Evolutionary conservation across 1,140 invertebrate species (phyloP).

Genomic region (Drosophila navojoa): DNA sequence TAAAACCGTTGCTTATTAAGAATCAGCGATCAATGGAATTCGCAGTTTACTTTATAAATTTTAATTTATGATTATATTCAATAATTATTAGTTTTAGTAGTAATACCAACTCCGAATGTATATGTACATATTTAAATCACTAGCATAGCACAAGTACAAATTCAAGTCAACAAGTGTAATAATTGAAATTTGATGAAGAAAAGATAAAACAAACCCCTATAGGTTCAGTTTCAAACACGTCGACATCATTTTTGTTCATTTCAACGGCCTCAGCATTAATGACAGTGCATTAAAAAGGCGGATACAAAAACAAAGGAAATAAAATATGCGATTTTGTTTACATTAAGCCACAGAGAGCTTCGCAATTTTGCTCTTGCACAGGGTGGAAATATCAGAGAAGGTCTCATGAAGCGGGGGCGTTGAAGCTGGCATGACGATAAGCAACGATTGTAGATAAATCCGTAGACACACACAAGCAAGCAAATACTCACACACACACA

Average conservation of each 20-base stretch:
- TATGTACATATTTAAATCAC: neutral
- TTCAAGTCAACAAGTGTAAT: conserved; percentile 42
- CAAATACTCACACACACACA: too few species aligned
- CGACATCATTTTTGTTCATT: neutral
- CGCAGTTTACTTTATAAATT: neutral
- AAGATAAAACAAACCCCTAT: neutral
- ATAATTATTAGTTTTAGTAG: too few species aligned
- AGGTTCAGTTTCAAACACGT: neutral
- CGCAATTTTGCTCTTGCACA: neutral
- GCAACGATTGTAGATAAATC: conserved; percentile 73
- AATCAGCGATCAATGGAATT: neutral
- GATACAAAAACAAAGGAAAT: conserved; percentile 28
- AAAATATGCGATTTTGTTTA: conserved; percentile 60
- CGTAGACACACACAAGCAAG: conserved; percentile 37
- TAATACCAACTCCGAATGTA: neutral
- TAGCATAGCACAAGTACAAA: neutral
- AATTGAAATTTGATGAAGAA: neutral
- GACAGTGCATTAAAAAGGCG: neutral
- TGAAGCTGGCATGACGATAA: conserved; percentile 61
- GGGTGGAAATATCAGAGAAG: conserved; percentile 17
- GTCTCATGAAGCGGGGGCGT: conserved; percentile 25
- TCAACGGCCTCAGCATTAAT: conserved; percentile 15
- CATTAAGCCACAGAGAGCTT: conserved; percentile 45
- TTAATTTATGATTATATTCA: neutral
- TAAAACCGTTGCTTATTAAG: conserved; percentile 9